Percentiles rank a stretch among this genome's conserved stretches.
phyloP scores from a whole-genome alignment of 2,888 invertebrate species.

The Andrena fulva region DNA sequence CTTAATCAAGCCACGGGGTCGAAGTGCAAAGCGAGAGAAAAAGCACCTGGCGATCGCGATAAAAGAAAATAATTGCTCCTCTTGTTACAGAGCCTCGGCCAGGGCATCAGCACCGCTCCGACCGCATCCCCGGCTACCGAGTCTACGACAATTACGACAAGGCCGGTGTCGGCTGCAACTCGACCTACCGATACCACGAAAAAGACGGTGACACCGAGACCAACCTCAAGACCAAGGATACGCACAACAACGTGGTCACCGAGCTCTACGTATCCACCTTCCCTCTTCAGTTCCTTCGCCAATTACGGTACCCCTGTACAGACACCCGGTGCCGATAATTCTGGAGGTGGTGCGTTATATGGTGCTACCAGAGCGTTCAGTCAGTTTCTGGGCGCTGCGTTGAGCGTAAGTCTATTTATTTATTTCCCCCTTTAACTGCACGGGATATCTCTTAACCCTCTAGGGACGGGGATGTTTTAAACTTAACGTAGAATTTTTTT shows the following conservation, averaged over 20 bases:
- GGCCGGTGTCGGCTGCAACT: slow-evolving; percentile 36
- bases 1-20: neutral
- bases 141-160: slow-evolving; percentile 58
- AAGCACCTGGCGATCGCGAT: slow-evolving; percentile 3
- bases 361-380: slow-evolving; percentile 92
- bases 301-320: slow-evolving; percentile 69
- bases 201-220: slow-evolving; percentile 60
- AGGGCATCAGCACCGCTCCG: slow-evolving; percentile 49
- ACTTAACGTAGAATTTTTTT: too few species aligned
- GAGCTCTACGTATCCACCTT: slow-evolving; percentile 83
- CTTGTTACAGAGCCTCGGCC: slow-evolving; percentile 81
- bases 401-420: slow-evolving; percentile 87
- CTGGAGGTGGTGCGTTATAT: slow-evolving; percentile 77
- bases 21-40: neutral
- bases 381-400: slow-evolving; percentile 91
- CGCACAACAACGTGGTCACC: slow-evolving; percentile 77
- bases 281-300: slow-evolving; percentile 79
- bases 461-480: too few species aligned
- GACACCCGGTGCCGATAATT: slow-evolving; percentile 37
- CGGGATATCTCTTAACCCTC: neutral
- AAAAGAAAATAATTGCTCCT: slow-evolving; percentile 66
- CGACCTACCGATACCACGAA: slow-evolving; percentile 46
- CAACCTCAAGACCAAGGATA: slow-evolving; percentile 82
- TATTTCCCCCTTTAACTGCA: neutral
- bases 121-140: slow-evolving; percentile 40